Evolutionary conservation across 2,113 vertebrate species (phyloP).

Genomic region (Carassius carassius): DNA sequence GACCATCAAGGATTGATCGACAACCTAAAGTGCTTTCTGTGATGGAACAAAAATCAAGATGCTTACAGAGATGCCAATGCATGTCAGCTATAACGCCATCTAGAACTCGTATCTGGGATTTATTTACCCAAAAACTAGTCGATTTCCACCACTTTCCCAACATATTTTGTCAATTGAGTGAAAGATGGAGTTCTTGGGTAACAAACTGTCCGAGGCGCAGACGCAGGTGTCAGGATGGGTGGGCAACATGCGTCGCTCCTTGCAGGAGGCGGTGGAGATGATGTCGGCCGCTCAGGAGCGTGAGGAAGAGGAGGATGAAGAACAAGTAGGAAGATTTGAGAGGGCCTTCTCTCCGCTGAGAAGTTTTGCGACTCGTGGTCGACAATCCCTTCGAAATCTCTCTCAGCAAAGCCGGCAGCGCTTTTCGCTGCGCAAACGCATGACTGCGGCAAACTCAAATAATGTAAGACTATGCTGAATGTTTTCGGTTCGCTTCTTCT

Average conservation of each 20-base stretch:
- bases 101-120: not conserved
- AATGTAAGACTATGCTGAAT: constrained; percentile 61
- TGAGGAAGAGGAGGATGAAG: constrained; percentile 41
- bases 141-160: not conserved
- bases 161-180: not conserved
- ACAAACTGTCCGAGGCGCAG: constrained; percentile 86
- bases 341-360: constrained; percentile 84
- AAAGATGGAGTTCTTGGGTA: constrained; percentile 89
- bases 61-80: not conserved
- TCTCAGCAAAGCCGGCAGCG: constrained; percentile 81
- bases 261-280: constrained; percentile 87
- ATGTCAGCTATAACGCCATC: not conserved
- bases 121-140: not conserved
- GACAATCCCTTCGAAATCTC: constrained; percentile 83
- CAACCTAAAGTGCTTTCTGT: not conserved
- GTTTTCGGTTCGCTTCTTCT: not conserved
- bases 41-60: not conserved
- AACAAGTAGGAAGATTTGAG: constrained; percentile 74
- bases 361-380: constrained; percentile 83
- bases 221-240: constrained; percentile 87
- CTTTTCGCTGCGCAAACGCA: constrained; percentile 79
- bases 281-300: constrained; percentile 71
- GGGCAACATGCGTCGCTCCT: constrained; percentile 82
- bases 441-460: constrained; percentile 78
- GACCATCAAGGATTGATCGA: not conserved